Evolutionary conservation across 1,140 invertebrate species (phyloP), one percentile per base, ranked within the genome.

Genomic region (Eulimnadia texana): DNA sequence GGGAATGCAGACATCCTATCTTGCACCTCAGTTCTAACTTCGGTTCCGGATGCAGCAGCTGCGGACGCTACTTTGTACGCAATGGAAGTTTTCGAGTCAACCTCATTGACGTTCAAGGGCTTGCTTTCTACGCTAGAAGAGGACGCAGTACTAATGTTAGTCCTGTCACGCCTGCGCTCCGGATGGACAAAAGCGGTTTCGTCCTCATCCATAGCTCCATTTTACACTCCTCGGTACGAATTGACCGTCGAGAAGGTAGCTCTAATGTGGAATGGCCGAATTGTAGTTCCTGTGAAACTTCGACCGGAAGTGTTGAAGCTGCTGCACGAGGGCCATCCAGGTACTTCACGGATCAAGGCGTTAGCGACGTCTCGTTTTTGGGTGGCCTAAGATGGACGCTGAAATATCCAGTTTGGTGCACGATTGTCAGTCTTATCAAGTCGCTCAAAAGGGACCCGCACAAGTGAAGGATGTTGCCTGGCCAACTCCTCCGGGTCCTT

Each of bases 261-360:
- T 20, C n/a, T 51, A 6, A 16, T 67, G 13, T 59, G 62, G 52
- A 55, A 58, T 25, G 55, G 60, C 47, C 20, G 59, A 47, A 50
- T 65, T 3, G 55, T 72, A 22, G 63, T 72, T 27, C 71, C 70
- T 3, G 3, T 50, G 22, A 50, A 33, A 22, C 55, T 67, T 9
- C 64, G 56, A 50, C 10, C 47, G 19, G n/a, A 61, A 27, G 59
- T 71, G 24, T 51, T 72, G 67, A 50, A 59, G 67, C 47, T 51
- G 47, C 59, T 78, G 6, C 74, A 79, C 67, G 50, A 63, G 23
- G 69, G 65, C 25, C 77, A 78, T 66, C 60, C 68, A 16, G 75
- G 74, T 2, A 72, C 78, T 10, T 71, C 72, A 1, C 70, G 71
- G 62, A 78, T 77, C 72, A 79, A 80, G 67, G 63, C 67, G 3